Conservation (phyloP, 2,797 vertebrate genomes). For the Phaenicophaeus curvirostris region DNA sequence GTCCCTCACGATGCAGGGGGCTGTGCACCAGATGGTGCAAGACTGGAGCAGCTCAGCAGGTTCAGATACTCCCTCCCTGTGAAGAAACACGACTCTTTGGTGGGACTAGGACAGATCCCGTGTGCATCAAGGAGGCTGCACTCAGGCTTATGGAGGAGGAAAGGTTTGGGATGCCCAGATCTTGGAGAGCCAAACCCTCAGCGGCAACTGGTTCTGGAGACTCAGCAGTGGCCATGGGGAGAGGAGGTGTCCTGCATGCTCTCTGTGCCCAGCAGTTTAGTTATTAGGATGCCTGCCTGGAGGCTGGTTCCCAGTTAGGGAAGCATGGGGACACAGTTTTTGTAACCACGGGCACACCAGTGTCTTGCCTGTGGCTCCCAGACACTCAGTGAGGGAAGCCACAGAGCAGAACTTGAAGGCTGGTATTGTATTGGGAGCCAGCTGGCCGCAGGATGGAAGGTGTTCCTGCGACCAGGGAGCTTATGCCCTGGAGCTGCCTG, state of each 20-base stretch:
- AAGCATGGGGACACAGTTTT: not conserved
- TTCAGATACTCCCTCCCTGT: not conserved
- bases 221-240: not conserved
- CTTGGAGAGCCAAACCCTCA: not conserved
- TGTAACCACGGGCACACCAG: not conserved
- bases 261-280: not conserved
- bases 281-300: not conserved
- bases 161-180: not conserved
- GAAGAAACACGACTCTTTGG: not conserved
- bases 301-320: not conserved
- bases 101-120: not conserved
- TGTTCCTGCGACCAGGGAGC: not conserved
- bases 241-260: not conserved
- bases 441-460: not conserved
- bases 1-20: fast-evolving
- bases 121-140: not conserved
- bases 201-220: not conserved
- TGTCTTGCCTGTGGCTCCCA: not conserved
- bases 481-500: not conserved
- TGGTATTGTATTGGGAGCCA: not conserved
- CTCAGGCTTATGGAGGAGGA: not conserved
- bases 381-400: not conserved
- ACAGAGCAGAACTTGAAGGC: not conserved
- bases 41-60: not conserved
- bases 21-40: not conserved